These are phyloP conservation scores for Endotricha flammealis DNA, from an alignment of 2,888 invertebrate species.

Conservation along the genomic window DNA sequence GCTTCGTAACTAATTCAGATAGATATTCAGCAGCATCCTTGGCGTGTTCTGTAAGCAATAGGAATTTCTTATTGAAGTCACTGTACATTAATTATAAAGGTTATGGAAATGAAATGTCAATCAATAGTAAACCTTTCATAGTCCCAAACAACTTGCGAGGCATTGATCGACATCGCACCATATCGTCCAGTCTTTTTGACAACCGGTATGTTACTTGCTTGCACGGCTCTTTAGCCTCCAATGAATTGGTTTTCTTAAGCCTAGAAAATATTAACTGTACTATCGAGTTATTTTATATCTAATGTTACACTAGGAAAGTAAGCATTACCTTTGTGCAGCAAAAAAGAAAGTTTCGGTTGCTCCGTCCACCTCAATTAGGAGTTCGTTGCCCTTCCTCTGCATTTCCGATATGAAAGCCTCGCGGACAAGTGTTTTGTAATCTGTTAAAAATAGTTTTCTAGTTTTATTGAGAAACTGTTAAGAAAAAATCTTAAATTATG, in stretches of 20 bases:
- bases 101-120: background rate
- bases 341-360: conserved; percentile 53
- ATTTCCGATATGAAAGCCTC: conserved; percentile 57
- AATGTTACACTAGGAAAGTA: too few species aligned
- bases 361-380: conserved; percentile 45
- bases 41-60: conserved; percentile 45
- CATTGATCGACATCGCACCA: conserved; percentile 42
- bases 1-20: conserved; percentile 49
- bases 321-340: conserved; percentile 63
- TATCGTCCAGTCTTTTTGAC: conserved; percentile 49
- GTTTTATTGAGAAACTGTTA: background rate
- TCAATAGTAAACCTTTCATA: conserved; percentile 46
- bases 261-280: conserved; percentile 21
- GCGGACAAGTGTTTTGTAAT: conserved; percentile 45
- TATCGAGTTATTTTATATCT: background rate
- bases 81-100: too few species aligned
- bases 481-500: too few species aligned
- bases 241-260: conserved; percentile 40
- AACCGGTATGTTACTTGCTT: conserved; percentile 35
- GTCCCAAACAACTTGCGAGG: conserved; percentile 45
- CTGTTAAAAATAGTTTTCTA: conserved; percentile 26
- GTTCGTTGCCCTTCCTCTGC: conserved; percentile 59
- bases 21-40: conserved; percentile 48
- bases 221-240: conserved; percentile 36
- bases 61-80: too few species aligned